These are phyloP conservation scores for Esox masquinongy DNA, from an alignment of 2,797 vertebrate species.

Conservation along the genomic window DNA sequence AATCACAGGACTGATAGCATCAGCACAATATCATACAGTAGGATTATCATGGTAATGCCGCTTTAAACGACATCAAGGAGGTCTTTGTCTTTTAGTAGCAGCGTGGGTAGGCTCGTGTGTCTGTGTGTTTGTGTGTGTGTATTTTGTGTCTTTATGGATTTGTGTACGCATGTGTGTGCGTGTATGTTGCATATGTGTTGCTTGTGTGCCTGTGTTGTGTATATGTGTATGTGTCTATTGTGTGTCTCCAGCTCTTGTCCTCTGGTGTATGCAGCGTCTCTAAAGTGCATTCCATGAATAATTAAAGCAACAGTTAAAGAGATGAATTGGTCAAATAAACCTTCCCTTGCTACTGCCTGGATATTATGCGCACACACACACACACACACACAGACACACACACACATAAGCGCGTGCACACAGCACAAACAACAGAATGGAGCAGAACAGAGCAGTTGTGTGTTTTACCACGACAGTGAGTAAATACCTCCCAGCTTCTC, in stretches of 20 bases:
- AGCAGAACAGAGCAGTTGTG: conserved; percentile 27
- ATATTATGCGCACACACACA: conserved; percentile 28
- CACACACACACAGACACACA: conserved; percentile 30
- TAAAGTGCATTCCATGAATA: conserved; percentile 68
- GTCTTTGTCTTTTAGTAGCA: too few relatives aligned
- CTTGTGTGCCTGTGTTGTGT: too few relatives aligned
- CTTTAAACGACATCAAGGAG: too few relatives aligned
- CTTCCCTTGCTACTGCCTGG: conserved; percentile 20
- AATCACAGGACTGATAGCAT: too few relatives aligned
- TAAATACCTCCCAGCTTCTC: conserved; percentile 42
- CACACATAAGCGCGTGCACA: conserved; percentile 13
- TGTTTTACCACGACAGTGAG: conserved; percentile 41
- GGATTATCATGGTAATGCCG: too few relatives aligned
- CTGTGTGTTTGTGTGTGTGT: background rate
- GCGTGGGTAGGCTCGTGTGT: too few relatives aligned
- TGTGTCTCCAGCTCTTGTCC: conserved; percentile 54
- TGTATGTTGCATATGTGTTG: background rate
- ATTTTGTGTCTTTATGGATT: conserved; percentile 10
- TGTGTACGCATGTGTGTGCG: conserved; percentile 29
- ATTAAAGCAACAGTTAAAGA: conserved; percentile 74
- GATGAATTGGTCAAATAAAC: conserved; percentile 58
- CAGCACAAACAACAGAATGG: conserved; percentile 1
- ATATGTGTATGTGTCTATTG: conserved; percentile 43
- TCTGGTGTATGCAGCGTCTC: background rate
- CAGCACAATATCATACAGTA: too few relatives aligned